Conservation (phyloP, 2,113 vertebrate genomes). For the Rhynchomys soricoides region DNA sequence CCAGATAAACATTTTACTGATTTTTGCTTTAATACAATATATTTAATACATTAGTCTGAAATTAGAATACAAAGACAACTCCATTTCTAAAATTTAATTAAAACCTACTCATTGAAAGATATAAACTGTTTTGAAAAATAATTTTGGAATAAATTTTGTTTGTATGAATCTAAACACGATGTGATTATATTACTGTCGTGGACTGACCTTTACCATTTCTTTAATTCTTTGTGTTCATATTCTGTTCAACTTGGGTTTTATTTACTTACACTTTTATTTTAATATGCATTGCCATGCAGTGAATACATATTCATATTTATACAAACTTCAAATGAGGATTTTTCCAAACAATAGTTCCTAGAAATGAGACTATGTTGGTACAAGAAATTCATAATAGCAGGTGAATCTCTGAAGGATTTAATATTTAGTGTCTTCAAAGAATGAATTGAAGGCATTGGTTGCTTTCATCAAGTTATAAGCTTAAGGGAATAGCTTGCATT, state of each 20-base stretch:
- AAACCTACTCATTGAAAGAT: background rate
- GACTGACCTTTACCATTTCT: background rate
- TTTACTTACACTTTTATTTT: background rate
- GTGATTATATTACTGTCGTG: background rate
- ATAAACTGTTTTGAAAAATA: background rate
- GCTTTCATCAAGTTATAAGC: background rate
- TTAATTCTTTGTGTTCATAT: conserved; percentile 1
- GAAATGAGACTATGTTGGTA: conserved; percentile 8
- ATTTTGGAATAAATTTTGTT: background rate
- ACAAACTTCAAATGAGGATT: conserved; percentile 43
- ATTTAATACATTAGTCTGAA: background rate
- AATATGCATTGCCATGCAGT: background rate
- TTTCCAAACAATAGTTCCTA: background rate
- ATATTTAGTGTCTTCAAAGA: background rate
- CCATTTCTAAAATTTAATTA: background rate
- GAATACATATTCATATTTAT: conserved; percentile 31
- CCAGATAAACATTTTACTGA: rapidly evolving
- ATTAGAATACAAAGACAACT: background rate
- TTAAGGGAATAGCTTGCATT: conserved; percentile 44
- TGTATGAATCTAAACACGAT: background rate
- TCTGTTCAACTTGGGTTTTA: background rate
- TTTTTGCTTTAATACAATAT: background rate
- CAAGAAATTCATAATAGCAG: background rate
- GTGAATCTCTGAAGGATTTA: background rate
- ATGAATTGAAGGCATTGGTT: conserved; percentile 40